Evolutionary conservation across 2,797 vertebrate species (phyloP), one percentile per base, ranked within the genome.

Genomic region (Gallinago stenura): DNA sequence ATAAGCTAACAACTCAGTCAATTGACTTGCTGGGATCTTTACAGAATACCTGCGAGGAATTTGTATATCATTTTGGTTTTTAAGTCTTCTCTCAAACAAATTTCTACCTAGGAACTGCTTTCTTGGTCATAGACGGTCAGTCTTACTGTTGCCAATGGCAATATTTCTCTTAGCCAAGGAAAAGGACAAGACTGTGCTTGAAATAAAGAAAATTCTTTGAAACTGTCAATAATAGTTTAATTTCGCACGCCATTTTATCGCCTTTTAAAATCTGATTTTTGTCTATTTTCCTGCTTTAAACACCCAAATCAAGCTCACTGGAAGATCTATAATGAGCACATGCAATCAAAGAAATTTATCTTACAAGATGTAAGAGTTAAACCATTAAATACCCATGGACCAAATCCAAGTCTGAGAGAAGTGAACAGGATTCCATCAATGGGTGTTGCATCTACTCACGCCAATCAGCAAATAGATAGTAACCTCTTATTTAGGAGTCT

Each of bases 401-500:
- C 28, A 91, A 85, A 85, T 75, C 75, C 82, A 92, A 85, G 43
- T 53, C 21, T n/a, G n/a, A 96, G 35, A 76, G 43, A 87, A 66
- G 28, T 9, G 25, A 85, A 73, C 60, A 77, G 60, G 71, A 93
- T 93, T 85, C 68, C 82, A 39, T 1, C 1, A 0, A 68, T 30
- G 75, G 65, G 51, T 0, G 21, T 71, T 56, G 19, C 53, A 68
- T 15, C 60, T 39, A 15, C 15, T 33, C 25, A 77, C 83, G 75
- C 45, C 68, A 87, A 56, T 61, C 60, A 86, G 48, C 76, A 51
- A 70, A 73, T 0, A 0, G 62, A 70, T 6, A 71, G 61, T 25
- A 77, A 77, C 46, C 64, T 79, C 79, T 70, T 37, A 89, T 77
- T 89, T 64, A 85, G 7, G 1, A 89, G 50, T 45, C 60, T 28